These are phyloP conservation scores for Verasper variegatus DNA, from an alignment of 2,113 vertebrate genomes.

Conservation along the genomic window DNA sequence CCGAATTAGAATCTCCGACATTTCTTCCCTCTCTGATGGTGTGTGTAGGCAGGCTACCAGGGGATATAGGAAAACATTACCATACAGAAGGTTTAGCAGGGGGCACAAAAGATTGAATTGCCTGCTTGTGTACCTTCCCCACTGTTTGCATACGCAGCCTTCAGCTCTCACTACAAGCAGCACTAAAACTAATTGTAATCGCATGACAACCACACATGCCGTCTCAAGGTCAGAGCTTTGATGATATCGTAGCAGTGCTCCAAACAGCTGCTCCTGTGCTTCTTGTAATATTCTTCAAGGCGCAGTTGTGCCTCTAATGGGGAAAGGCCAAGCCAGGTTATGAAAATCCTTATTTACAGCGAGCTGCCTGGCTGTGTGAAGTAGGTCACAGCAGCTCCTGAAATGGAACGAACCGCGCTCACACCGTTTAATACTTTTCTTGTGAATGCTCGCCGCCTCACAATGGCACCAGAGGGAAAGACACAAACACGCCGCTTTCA, in stretches of 20 bases:
- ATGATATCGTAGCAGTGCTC: slow-evolving; percentile 54
- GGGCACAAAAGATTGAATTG: slow-evolving; percentile 20
- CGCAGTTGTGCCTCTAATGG: slow-evolving; percentile 73
- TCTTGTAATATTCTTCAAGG: slow-evolving; percentile 76
- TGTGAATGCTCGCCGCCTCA: slow-evolving; percentile 55
- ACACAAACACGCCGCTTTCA: slow-evolving; percentile 53
- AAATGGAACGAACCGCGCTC: slow-evolving; percentile 71
- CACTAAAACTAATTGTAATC: slow-evolving; percentile 54
- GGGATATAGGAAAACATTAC: slow-evolving; percentile 3
- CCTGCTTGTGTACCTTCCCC: not conserved
- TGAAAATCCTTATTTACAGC: slow-evolving; percentile 80
- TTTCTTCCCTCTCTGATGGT: slow-evolving; percentile 2
- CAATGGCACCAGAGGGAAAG: slow-evolving; percentile 61
- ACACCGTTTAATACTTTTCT: slow-evolving; percentile 69
- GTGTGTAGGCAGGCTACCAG: slow-evolving; percentile 16
- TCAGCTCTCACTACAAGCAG: slow-evolving; percentile 31
- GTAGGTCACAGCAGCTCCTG: slow-evolving; percentile 76
- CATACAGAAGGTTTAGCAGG: slow-evolving; percentile 18
- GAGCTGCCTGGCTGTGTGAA: slow-evolving; percentile 75
- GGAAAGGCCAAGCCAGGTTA: slow-evolving; percentile 79
- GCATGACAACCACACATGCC: slow-evolving; percentile 50
- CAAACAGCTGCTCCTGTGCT: slow-evolving; percentile 62
- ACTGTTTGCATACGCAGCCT: slow-evolving; percentile 25
- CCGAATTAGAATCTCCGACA: slow-evolving; percentile 32
- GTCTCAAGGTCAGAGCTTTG: slow-evolving; percentile 63